Evolutionary conservation across 2,113 vertebrate species (phyloP).

Genomic region (Erythrocercus mccallii): DNA sequence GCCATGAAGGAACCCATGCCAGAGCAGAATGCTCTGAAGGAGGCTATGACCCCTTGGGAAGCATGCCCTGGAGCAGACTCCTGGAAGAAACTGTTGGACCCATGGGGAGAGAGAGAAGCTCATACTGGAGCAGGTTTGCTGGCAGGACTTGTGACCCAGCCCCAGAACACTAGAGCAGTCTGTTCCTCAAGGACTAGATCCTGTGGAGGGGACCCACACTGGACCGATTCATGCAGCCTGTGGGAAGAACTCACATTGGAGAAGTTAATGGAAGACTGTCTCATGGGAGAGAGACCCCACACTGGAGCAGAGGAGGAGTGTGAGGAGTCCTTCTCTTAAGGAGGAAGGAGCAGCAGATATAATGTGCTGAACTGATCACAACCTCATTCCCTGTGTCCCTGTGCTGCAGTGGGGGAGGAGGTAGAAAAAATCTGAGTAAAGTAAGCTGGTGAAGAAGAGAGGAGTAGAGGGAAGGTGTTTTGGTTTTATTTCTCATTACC

Average conservation of each 20-base stretch:
- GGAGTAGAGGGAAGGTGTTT: neutral
- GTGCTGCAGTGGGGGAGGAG: neutral
- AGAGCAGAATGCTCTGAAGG: neutral
- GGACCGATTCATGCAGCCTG: neutral
- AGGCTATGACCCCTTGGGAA: neutral
- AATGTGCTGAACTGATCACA: neutral
- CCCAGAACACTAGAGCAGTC: neutral
- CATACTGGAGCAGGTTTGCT: neutral
- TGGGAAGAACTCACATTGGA: neutral
- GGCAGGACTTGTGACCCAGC: neutral
- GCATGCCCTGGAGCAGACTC: accelerated
- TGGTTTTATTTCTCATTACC: neutral
- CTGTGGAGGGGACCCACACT: neutral
- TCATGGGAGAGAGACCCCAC: neutral
- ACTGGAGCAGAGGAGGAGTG: neutral
- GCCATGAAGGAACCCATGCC: neutral
- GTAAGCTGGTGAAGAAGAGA: neutral
- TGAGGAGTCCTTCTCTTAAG: neutral
- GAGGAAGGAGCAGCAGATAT: neutral
- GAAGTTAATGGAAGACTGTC: neutral
- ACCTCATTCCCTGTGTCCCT: neutral
- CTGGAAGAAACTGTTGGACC: neutral
- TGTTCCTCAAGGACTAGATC: neutral
- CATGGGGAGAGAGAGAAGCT: neutral
- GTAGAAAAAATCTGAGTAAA: neutral